These are phyloP conservation scores for Zaprionus lineosus DNA, from an alignment of 2,888 invertebrate species.

Conservation along the genomic window DNA sequence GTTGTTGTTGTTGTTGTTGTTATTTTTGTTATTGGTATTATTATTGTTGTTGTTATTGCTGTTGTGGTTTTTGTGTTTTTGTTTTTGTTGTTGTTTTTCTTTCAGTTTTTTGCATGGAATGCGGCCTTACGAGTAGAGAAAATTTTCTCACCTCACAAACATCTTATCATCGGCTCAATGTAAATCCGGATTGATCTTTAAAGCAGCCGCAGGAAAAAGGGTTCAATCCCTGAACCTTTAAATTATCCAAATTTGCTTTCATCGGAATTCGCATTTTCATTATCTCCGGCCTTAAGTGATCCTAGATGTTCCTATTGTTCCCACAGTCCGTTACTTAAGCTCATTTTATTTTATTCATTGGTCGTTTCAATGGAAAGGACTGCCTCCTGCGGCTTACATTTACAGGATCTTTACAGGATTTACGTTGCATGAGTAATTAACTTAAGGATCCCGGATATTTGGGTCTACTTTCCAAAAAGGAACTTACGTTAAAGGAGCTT, in stretches of 20 bases:
- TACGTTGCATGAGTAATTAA: no score
- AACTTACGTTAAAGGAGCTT: no score
- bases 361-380: no score
- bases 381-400: no score
- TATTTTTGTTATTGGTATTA: slow-evolving; percentile 12
- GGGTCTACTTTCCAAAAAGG: no score
- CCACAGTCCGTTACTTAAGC: no score
- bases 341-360: no score
- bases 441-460: no score
- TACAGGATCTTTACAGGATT: no score
- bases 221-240: neutral
- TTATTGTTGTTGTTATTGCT: slow-evolving; percentile 24
- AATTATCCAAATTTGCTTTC: slow-evolving; percentile 6
- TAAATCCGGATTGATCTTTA: slow-evolving; percentile 44
- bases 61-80: slow-evolving; percentile 6
- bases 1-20: slow-evolving; percentile 7
- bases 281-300: neutral
- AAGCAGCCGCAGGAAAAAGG: slow-evolving; percentile 21
- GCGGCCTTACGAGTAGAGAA: slow-evolving; percentile 75
- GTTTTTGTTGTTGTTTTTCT: slow-evolving; percentile 1
- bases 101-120: slow-evolving; percentile 71
- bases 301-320: neutral
- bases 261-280: slow-evolving; percentile 1
- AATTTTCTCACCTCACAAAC: slow-evolving; percentile 72
- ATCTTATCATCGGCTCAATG: slow-evolving; percentile 41